Conservation (phyloP, 2,113 vertebrate genomes). For the Glaucidium brasilianum region DNA sequence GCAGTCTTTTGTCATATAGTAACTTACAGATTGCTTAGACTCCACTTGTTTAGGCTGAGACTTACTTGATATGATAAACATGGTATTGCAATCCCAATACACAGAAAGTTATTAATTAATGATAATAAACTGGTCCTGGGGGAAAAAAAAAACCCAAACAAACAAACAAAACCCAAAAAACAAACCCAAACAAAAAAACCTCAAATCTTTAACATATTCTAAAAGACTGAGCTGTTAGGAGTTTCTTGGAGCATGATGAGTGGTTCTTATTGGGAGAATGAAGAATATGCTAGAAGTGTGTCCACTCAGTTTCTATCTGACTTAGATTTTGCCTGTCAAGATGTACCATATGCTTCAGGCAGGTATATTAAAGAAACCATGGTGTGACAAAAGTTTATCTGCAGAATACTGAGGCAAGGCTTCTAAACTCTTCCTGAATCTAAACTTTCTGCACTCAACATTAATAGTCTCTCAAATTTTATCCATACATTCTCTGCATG, state of each 20-base stretch:
- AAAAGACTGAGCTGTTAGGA: not conserved
- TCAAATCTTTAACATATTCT: not conserved
- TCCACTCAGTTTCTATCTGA: not conserved
- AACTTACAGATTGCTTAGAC: not conserved
- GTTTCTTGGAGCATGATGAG: not conserved
- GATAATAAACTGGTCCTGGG: not conserved
- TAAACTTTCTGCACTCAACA: not conserved
- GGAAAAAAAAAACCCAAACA: too few species aligned
- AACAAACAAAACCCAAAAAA: too few species aligned
- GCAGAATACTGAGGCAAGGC: not conserved
- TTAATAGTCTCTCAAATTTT: not conserved
- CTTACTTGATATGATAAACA: not conserved
- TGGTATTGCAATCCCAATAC: not conserved
- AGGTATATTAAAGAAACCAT: not conserved
- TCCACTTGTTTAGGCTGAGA: not conserved
- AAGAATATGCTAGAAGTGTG: not conserved
- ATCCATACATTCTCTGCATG: not conserved
- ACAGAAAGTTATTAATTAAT: not conserved
- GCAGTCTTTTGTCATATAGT: not conserved
- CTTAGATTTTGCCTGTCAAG: not conserved
- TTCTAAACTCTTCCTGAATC: not conserved
- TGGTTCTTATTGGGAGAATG: not conserved
- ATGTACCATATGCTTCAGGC: not conserved
- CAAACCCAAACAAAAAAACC: not conserved
- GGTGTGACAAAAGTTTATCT: not conserved